Conservation (phyloP, 2,888 invertebrate genomes). For the Romanomermis culicivorax region DNA sequence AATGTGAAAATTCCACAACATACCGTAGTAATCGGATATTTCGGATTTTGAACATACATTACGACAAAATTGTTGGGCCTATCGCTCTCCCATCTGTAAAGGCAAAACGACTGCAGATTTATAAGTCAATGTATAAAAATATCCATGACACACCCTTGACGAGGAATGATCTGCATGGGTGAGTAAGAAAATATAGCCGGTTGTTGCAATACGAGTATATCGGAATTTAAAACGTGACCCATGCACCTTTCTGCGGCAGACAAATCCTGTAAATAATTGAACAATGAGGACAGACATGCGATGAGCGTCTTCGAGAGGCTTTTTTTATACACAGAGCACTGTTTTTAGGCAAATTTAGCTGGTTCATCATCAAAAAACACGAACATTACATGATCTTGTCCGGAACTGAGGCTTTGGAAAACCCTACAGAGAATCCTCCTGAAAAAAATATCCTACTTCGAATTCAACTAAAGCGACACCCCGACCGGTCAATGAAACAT, state of each 20-base stretch:
- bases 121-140: no score
- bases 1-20: slow-evolving; percentile 33
- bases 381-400: no score
- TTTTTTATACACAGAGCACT: no score
- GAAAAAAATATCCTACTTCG: slow-evolving; percentile 7
- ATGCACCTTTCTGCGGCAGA: slow-evolving; percentile 1
- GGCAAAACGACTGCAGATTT: no score
- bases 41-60: slow-evolving; percentile 88
- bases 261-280: background rate
- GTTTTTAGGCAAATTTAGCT: no score
- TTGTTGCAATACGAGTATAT: background rate
- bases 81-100: slow-evolving; percentile 10
- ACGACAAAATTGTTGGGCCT: slow-evolving; percentile 42
- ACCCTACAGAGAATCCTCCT: background rate
- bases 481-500: slow-evolving; percentile 9
- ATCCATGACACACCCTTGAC: slow-evolving; percentile 1
- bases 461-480: slow-evolving; percentile 12
- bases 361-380: no score
- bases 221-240: background rate
- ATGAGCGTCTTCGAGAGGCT: no score
- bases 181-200: background rate
- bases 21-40: slow-evolving; percentile 96
- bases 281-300: no score
- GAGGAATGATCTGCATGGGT: background rate
- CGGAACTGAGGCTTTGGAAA: no score